Conservation (phyloP, 1,140 invertebrate genomes). For the Formica exsecta region DNA sequence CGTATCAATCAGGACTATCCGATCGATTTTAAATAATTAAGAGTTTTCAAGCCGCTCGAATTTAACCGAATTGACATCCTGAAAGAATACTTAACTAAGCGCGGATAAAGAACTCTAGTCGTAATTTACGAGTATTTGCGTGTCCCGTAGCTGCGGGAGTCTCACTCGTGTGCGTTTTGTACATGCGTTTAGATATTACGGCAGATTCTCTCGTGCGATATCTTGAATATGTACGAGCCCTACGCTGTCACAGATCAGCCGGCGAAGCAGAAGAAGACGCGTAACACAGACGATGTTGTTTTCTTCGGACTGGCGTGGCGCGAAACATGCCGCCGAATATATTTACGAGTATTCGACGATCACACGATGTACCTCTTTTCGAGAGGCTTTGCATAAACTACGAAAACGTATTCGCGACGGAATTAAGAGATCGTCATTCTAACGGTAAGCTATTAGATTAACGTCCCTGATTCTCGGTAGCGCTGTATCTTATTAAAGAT, state of each 20-base stretch:
- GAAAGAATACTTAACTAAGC: background rate
- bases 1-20: background rate
- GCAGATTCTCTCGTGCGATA: constrained; percentile 30
- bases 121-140: background rate
- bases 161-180: background rate
- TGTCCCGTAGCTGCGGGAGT: background rate
- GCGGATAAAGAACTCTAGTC: background rate
- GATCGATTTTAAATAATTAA: background rate
- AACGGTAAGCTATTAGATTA: background rate
- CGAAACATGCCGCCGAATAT: constrained; percentile 14
- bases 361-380: constrained; percentile 18
- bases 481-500: background rate
- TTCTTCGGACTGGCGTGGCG: constrained; percentile 6
- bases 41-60: background rate
- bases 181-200: constrained; percentile 21
- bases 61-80: background rate
- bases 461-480: background rate
- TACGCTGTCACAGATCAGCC: constrained; percentile 8
- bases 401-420: background rate
- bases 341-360: constrained; percentile 29
- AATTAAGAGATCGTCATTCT: constrained; percentile 17
- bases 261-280: background rate
- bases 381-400: constrained; percentile 12
- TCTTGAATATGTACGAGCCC: constrained; percentile 22
- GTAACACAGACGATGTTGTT: constrained; percentile 24